phyloP scores from a whole-genome alignment of 1,140 invertebrate genomes.

The Hesperophylax magnus region DNA sequence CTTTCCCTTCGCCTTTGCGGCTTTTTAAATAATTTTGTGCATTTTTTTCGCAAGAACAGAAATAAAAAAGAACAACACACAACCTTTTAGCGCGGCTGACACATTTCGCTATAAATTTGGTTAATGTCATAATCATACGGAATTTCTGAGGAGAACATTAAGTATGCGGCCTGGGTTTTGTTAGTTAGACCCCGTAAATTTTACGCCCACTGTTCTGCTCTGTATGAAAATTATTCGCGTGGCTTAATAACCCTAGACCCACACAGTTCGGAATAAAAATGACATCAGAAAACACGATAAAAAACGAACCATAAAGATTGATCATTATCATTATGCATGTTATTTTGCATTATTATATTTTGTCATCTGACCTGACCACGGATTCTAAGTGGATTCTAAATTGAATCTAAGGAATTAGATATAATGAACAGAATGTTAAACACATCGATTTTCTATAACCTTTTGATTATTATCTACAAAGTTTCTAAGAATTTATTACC shows the following conservation, averaged over 20 bases:
- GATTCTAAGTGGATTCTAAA: too few species aligned
- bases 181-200: constrained; percentile 13
- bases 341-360: too few species aligned
- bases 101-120: constrained; percentile 22
- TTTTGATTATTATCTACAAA: too few species aligned
- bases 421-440: too few species aligned
- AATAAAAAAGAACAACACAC: background rate
- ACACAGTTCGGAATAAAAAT: too few species aligned
- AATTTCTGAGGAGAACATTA: constrained; percentile 28
- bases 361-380: too few species aligned
- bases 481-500: too few species aligned
- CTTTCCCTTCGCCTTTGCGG: constrained; percentile 3
- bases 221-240: constrained; percentile 46
- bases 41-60: background rate
- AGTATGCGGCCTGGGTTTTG: background rate
- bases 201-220: constrained; percentile 21
- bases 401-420: too few species aligned
- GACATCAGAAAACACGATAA: too few species aligned
- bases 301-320: too few species aligned
- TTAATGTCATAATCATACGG: constrained; percentile 34
- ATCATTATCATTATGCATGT: too few species aligned
- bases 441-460: too few species aligned
- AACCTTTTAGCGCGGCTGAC: background rate
- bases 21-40: constrained; percentile 11
- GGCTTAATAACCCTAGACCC: background rate